Conservation (phyloP, 2,888 invertebrate species). For the Gymnoscelis rufifasciata region DNA sequence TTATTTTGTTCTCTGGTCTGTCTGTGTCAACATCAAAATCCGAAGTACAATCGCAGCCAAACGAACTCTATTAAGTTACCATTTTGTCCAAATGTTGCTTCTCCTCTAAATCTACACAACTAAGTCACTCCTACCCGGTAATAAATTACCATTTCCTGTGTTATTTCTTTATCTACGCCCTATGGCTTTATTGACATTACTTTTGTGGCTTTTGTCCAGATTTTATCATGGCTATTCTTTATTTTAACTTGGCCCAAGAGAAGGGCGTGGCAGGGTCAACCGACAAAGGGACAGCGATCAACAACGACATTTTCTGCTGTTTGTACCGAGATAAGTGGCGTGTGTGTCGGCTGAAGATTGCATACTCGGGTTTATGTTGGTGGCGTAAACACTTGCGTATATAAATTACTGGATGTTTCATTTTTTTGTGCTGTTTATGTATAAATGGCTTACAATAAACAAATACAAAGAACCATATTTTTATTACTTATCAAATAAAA, state of each 20-base stretch:
- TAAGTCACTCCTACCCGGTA: constrained; percentile 1
- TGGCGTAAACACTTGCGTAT: constrained; percentile 12
- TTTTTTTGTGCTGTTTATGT: no score
- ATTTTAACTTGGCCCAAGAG: constrained; percentile 23
- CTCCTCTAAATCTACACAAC: constrained; percentile 1
- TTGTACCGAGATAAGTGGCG: constrained; percentile 18
- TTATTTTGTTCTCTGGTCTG: no score
- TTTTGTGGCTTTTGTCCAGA: constrained; percentile 18
- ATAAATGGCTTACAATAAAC: no score
- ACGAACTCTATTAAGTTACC: no score
- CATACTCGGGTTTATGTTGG: constrained; percentile 11
- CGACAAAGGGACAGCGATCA: constrained; percentile 28
- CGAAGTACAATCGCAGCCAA: no score
- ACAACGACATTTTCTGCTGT: constrained; percentile 23
- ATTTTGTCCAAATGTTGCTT: no score
- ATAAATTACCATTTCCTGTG: constrained; percentile 12
- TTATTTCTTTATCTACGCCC: constrained; percentile 10
- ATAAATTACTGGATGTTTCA: neutral
- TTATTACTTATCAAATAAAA: no score
- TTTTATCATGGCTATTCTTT: constrained; percentile 27
- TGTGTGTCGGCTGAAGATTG: constrained; percentile 13
- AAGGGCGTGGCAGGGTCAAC: constrained; percentile 20
- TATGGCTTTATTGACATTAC: constrained; percentile 23
- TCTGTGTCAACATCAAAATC: no score
- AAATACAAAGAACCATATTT: no score